These are phyloP conservation scores for Drosophila rufa DNA, from an alignment of 1,140 invertebrate species.

Conservation along the genomic window DNA sequence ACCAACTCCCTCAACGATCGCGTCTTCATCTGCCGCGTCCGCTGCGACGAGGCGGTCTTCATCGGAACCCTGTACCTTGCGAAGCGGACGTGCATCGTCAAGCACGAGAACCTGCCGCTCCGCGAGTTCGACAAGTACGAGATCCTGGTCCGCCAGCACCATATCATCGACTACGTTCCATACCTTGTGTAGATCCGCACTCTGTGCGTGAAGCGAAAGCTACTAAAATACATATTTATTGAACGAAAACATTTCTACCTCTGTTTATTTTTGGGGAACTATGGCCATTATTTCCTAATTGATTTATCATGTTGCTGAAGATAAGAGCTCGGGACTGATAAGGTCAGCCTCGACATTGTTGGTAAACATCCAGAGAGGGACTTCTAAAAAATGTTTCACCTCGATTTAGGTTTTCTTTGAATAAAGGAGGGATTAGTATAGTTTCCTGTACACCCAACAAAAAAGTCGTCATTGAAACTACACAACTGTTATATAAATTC, in stretches of 20 bases:
- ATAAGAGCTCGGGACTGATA: slow-evolving; percentile 1
- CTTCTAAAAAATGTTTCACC: not conserved
- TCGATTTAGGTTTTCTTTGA: not conserved
- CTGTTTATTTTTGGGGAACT: slow-evolving; percentile 3
- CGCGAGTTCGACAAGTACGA: slow-evolving; percentile 40
- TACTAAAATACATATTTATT: slow-evolving; percentile 22
- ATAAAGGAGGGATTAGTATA: no score
- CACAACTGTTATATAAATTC: no score
- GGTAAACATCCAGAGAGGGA: not conserved
- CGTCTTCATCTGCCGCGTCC: slow-evolving; percentile 34
- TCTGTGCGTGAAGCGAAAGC: not conserved
- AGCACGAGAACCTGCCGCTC: slow-evolving; percentile 15
- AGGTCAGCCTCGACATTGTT: not conserved
- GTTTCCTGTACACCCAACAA: no score
- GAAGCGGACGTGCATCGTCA: slow-evolving; percentile 20
- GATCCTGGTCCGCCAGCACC: slow-evolving; percentile 20
- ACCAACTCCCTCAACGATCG: slow-evolving; percentile 16
- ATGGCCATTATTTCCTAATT: slow-evolving; percentile 19
- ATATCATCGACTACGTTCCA: not conserved
- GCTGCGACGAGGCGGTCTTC: slow-evolving; percentile 3
- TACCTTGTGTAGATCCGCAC: not conserved
- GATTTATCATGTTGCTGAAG: slow-evolving; percentile 11
- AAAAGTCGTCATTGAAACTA: no score
- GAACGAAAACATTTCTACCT: not conserved
- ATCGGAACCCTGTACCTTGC: slow-evolving; percentile 17